Evolutionary conservation across 2,888 invertebrate species (phyloP), one percentile per base, ranked within the genome.

Genomic region (Odontocolon sp.): DNA sequence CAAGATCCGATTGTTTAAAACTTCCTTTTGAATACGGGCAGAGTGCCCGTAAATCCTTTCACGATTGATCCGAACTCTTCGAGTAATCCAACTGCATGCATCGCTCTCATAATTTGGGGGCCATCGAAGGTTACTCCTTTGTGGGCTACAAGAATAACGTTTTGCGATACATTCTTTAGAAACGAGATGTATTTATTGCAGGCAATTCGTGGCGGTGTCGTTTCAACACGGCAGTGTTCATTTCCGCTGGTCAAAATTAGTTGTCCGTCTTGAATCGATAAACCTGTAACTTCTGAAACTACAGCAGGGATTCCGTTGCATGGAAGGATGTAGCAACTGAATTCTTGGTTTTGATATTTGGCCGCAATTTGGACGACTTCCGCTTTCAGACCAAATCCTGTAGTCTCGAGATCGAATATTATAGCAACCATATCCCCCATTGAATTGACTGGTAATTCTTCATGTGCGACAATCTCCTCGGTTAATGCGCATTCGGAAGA

Each of bases 351-450:
- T 2, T 18, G 11, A 50, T 26, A 61, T 50, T 36, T 61, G 8
- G 61, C 61, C 5, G 70, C 61, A 23, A 70, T 70, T 70, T 70
- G 61, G 16, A 61, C 16, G n/a, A 70, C 50, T 50, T 70, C 70
- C 11, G 70, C 70, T 16, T 21, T 16, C 3, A 14, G 16, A 11
- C 61, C 61, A 38, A 70, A 61, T 9, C 70, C 70, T 21, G 70
- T 50, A 47, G 70, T 52, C 23, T 70, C 70, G n/a, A 70, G 61
- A 59, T 61, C 61, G 18, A 70, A 61, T n/a, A 70, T 14, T 14
- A 64, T 18, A 8, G 61, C 33, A 21, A n/a, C 38, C 52, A 36
- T 54, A 9, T 66, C 38, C 21, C 40, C 28, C 3, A 40, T 21
- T 23, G 52, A 11, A 38, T 16, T 23, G 40, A 66, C 14, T n/a